Conservation (phyloP, 2,113 vertebrate genomes). For the Columba janthina region DNA sequence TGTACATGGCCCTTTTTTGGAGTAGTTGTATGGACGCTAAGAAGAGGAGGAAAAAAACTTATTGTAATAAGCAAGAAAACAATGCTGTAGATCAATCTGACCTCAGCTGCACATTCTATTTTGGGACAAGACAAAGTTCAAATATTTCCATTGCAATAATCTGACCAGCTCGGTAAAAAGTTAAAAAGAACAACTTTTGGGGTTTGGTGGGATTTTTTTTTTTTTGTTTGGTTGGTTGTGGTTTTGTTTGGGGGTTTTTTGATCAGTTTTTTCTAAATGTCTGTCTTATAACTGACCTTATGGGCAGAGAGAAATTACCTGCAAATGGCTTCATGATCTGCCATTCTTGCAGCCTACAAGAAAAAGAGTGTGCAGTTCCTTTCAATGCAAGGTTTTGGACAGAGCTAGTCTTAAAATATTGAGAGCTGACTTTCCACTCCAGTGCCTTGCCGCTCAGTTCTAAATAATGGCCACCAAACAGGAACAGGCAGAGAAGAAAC, state of each 20-base stretch:
- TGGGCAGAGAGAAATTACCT: slow-evolving; percentile 24
- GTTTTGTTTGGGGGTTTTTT: neutral
- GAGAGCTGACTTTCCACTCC: slow-evolving; percentile 64
- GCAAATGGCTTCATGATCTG: slow-evolving; percentile 26
- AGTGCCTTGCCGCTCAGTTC: slow-evolving; percentile 52
- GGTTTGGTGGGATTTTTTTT: neutral
- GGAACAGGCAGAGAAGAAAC: slow-evolving; percentile 60
- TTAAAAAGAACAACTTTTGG: neutral
- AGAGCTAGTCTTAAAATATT: slow-evolving; percentile 51
- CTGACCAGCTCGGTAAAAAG: neutral
- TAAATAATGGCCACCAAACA: slow-evolving; percentile 61
- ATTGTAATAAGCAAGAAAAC: neutral
- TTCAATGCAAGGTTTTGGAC: slow-evolving; percentile 60
- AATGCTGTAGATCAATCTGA: neutral
- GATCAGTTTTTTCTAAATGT: neutral
- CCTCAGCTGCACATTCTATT: neutral
- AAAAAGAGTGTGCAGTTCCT: slow-evolving; percentile 16
- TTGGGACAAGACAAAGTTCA: neutral
- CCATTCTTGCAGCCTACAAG: slow-evolving; percentile 16
- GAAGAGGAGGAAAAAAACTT: neutral
- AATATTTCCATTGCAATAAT: neutral
- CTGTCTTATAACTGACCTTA: neutral
- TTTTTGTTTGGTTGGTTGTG: neutral
- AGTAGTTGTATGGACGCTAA: neutral
- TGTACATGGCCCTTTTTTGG: neutral